These are phyloP conservation scores for Alcis repandata DNA, from an alignment of 2,888 invertebrate genomes.

Conservation along the genomic window DNA sequence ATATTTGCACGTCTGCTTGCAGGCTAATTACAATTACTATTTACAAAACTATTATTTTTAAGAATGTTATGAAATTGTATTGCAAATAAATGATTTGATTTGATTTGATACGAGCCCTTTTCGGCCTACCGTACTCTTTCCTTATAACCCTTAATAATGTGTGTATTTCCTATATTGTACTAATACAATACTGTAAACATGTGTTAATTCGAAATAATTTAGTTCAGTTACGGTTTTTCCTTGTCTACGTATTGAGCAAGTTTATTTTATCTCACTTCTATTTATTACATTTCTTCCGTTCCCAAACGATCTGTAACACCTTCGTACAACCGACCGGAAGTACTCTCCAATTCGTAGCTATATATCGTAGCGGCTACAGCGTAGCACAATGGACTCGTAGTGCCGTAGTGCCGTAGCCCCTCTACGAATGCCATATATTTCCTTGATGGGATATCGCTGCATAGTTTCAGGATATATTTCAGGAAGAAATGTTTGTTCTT, in stretches of 20 bases:
- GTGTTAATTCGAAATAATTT: too few species aligned
- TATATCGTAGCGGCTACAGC: slow-evolving; percentile 60
- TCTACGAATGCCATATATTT: slow-evolving; percentile 40
- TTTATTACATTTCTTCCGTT: slow-evolving; percentile 6
- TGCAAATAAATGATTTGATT: too few species aligned
- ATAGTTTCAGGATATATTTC: slow-evolving; percentile 32
- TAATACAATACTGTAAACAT: too few species aligned
- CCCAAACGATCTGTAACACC: slow-evolving; percentile 1
- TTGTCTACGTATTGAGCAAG: neutral
- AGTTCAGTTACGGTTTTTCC: neutral
- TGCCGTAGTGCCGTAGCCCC: slow-evolving; percentile 51
- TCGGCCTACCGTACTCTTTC: too few species aligned
- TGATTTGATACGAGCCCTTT: too few species aligned
- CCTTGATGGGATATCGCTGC: slow-evolving; percentile 47
- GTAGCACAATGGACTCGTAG: slow-evolving; percentile 66
- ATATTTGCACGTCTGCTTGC: too few species aligned
- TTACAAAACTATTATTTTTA: too few species aligned
- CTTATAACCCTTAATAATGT: too few species aligned
- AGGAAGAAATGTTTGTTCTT: slow-evolving; percentile 17
- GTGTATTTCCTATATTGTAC: too few species aligned
- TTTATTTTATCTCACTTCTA: neutral
- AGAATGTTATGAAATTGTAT: too few species aligned
- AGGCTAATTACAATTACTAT: too few species aligned
- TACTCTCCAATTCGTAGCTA: slow-evolving; percentile 59
- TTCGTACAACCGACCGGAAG: slow-evolving; percentile 45